A percentile compares a stretch with the other conserved stretches of the same genome.
Evolutionary conservation across 2,888 invertebrate genomes (phyloP).

Genomic region (Pelosia muscerda): DNA sequence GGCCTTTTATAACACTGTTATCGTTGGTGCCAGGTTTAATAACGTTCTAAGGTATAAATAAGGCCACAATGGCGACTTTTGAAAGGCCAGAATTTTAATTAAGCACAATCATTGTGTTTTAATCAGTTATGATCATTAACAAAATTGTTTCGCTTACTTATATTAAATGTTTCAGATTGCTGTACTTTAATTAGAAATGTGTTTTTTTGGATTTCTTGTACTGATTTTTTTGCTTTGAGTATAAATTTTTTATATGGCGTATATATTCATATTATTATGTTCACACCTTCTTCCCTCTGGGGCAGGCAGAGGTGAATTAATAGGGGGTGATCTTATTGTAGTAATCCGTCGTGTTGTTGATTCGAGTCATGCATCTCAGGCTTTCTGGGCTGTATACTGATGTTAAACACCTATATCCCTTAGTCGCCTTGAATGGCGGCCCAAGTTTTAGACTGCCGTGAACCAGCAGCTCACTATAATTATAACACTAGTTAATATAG

Average conservation of each 20-base stretch:
- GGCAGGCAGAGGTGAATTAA: too few species aligned
- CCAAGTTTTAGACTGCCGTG: too few species aligned
- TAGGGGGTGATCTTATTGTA: too few species aligned
- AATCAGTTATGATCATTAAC: conserved; percentile 58
- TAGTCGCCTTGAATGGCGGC: too few species aligned
- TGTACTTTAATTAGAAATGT: conserved; percentile 15
- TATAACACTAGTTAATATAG: not conserved
- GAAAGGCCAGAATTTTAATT: conserved; percentile 54
- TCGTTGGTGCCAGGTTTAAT: conserved; percentile 48
- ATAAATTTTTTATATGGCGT: not conserved
- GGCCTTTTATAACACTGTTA: conserved; percentile 47
- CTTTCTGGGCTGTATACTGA: too few species aligned
- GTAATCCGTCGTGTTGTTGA: too few species aligned
- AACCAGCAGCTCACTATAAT: too few species aligned
- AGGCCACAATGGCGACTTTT: conserved; percentile 51
- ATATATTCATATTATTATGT: too few species aligned
- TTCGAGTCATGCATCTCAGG: too few species aligned
- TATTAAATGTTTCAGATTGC: conserved; percentile 13
- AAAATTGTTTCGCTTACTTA: conserved; percentile 45
- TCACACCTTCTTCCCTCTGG: too few species aligned
- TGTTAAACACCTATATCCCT: too few species aligned
- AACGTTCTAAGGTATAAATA: conserved; percentile 56
- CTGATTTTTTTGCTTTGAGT: not conserved
- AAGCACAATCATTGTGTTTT: conserved; percentile 53
- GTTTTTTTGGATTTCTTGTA: not conserved